Evolutionary conservation across 1,140 invertebrate species (phyloP).

Genomic region (Aphaenogaster rudis): DNA sequence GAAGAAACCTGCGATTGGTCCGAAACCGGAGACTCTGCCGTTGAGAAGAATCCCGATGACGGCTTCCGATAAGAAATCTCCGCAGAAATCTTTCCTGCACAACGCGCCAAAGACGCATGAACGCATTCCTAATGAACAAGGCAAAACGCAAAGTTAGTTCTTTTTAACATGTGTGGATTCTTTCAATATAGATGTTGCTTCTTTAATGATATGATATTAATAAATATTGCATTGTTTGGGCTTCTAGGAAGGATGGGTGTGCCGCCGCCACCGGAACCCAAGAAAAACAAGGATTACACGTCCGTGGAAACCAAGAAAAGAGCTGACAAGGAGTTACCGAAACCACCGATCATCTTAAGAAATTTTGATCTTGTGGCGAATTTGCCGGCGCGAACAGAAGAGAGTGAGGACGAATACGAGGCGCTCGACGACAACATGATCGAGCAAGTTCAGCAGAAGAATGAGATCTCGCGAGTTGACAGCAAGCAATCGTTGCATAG

Average conservation of each 20-base stretch:
- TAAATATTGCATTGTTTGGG: slow-evolving; percentile 14
- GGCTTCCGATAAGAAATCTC: slow-evolving; percentile 22
- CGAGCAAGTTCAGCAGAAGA: slow-evolving; percentile 74
- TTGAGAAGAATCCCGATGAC: slow-evolving; percentile 9
- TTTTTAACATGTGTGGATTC: not conserved
- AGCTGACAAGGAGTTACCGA: slow-evolving; percentile 46
- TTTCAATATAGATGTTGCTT: not conserved
- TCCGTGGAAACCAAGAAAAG: not conserved
- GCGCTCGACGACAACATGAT: slow-evolving; percentile 79
- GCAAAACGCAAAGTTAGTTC: slow-evolving; percentile 65
- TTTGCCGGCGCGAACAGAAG: slow-evolving; percentile 80
- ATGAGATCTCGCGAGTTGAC: slow-evolving; percentile 69
- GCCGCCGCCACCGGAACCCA: slow-evolving; percentile 73
- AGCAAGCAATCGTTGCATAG: slow-evolving; percentile 80
- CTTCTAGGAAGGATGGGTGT: slow-evolving; percentile 75
- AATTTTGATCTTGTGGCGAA: slow-evolving; percentile 84
- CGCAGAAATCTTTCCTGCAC: slow-evolving; percentile 81
- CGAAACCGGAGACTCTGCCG: slow-evolving; percentile 70
- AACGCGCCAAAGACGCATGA: slow-evolving; percentile 22
- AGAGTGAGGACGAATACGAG: slow-evolving; percentile 84
- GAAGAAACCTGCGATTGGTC: slow-evolving; percentile 65
- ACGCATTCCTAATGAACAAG: slow-evolving; percentile 33
- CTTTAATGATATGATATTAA: not conserved
- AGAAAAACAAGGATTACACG: slow-evolving; percentile 60
- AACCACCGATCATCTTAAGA: slow-evolving; percentile 75